Conservation (phyloP, 2,888 invertebrate genomes). For the Apodemia hepburni region DNA sequence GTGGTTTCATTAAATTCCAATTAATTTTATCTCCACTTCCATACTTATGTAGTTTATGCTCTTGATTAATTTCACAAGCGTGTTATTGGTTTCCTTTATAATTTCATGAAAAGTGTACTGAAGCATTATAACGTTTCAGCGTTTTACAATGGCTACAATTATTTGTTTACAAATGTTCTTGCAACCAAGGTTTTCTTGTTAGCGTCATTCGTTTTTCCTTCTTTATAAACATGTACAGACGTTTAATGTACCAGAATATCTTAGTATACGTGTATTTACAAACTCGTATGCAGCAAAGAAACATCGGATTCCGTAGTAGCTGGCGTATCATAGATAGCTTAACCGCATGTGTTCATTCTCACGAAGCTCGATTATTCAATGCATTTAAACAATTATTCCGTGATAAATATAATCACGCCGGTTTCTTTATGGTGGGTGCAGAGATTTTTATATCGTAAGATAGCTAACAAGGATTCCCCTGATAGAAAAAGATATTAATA, state of each 20-base stretch:
- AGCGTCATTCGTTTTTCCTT: constrained; percentile 7
- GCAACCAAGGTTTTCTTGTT: constrained; percentile 8
- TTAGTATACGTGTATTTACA: constrained; percentile 18
- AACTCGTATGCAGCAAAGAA: constrained; percentile 15
- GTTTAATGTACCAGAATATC: constrained; percentile 19
- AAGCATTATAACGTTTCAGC: constrained; percentile 12
- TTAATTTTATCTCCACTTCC: constrained; percentile 23
- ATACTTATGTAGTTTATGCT: constrained; percentile 33
- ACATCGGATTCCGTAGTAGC: constrained; percentile 9
- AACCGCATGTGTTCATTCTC: constrained; percentile 43
- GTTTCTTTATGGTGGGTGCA: too few species aligned
- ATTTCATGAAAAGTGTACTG: constrained; percentile 9
- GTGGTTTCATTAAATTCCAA: constrained; percentile 23
- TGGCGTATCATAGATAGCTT: constrained; percentile 11
- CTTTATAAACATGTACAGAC: constrained; percentile 17
- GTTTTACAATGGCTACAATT: constrained; percentile 14
- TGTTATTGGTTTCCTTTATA: constrained; percentile 69
- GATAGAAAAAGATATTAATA: too few species aligned
- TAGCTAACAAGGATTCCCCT: too few species aligned
- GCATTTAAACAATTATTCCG: background rate
- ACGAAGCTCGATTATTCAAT: constrained; percentile 56
- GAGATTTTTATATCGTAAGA: too few species aligned
- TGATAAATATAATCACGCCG: too few species aligned
- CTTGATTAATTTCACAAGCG: constrained; percentile 48
- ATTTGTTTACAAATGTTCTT: constrained; percentile 11